phyloP scores from a whole-genome alignment of 2,113 vertebrate species.

The Pseudois nayaur region DNA sequence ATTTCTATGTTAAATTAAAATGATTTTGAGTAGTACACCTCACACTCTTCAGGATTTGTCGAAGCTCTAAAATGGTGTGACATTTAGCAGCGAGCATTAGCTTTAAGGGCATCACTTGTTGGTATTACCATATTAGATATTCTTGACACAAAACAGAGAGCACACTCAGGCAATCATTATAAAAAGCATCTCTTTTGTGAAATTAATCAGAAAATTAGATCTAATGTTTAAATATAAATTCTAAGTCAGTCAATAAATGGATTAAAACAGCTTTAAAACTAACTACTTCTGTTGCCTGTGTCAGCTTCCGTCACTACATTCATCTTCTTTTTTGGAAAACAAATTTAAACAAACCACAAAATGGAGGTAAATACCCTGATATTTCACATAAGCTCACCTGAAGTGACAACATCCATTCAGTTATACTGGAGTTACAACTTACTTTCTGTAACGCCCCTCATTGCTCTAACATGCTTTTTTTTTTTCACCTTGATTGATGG shows the following conservation, averaged over 20 bases:
- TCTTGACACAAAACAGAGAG: conserved; percentile 39
- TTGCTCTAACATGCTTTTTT: conserved; percentile 18
- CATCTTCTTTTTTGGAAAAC: background rate
- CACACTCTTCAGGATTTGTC: background rate
- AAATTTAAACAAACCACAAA: background rate
- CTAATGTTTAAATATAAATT: conserved; percentile 49
- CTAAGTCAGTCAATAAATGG: conserved; percentile 36
- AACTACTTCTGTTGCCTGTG: background rate
- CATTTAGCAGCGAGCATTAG: background rate
- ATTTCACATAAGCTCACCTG: background rate
- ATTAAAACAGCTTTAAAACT: conserved; percentile 28
- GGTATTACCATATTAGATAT: conserved; percentile 45
- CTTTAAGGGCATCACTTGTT: conserved; percentile 13
- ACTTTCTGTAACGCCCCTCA: conserved; percentile 45
- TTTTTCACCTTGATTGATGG: conserved; percentile 61
- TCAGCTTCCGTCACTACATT: background rate
- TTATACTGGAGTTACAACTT: conserved; percentile 38
- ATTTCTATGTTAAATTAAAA: background rate
- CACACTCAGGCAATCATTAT: conserved; percentile 27
- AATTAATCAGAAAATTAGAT: conserved; percentile 46
- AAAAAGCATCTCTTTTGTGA: conserved; percentile 37
- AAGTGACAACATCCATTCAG: background rate
- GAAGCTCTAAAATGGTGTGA: background rate
- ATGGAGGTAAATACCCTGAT: conserved; percentile 6
- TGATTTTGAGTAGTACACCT: background rate